A percentile compares a stretch with the other conserved stretches of the same genome.
These are phyloP conservation scores for Acromyrmex heyeri DNA, from an alignment of 1,140 invertebrate genomes.

Conservation along the genomic window DNA sequence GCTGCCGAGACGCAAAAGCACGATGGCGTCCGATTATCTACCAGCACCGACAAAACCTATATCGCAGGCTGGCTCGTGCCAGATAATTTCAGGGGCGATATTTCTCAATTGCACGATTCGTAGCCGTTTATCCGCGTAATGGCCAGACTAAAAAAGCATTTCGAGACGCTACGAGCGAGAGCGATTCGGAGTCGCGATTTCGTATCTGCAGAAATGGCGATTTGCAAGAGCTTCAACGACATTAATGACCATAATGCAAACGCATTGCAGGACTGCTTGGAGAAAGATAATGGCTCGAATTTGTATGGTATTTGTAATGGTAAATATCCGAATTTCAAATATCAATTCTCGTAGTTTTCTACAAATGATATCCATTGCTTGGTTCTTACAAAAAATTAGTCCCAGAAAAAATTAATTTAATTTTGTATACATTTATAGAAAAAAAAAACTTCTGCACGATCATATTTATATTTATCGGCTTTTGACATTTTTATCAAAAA, in stretches of 20 bases:
- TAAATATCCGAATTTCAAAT: conserved; percentile 14
- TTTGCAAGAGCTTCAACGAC: conserved; percentile 14
- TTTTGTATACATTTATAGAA: conserved; percentile 1
- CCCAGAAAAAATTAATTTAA: conserved; percentile 5
- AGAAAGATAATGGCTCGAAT: conserved; percentile 15
- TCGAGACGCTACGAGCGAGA: conserved; percentile 5
- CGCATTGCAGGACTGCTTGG: conserved; percentile 14
- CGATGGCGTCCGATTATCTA: conserved; percentile 68
- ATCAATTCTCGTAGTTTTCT: neutral
- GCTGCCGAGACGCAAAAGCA: conserved; percentile 61
- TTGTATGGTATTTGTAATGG: neutral
- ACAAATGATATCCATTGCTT: neutral
- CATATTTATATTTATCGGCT: neutral
- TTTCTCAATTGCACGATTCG: conserved; percentile 67
- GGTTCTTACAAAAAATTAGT: neutral
- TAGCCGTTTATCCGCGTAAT: conserved; percentile 51
- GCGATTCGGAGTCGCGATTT: conserved; percentile 38
- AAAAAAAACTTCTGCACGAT: neutral
- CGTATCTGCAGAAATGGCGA: conserved; percentile 34
- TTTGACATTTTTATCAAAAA: neutral
- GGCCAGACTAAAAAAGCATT: conserved; percentile 51
- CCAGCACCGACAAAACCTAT: conserved; percentile 40
- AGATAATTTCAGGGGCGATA: conserved; percentile 70
- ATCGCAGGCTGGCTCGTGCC: conserved; percentile 60
- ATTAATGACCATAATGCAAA: conserved; percentile 56